A percentile compares a stretch with the other conserved stretches of the same genome.
Conservation (phyloP, 1,140 invertebrate genomes). For the Pseudomyrmex cubaensis region DNA sequence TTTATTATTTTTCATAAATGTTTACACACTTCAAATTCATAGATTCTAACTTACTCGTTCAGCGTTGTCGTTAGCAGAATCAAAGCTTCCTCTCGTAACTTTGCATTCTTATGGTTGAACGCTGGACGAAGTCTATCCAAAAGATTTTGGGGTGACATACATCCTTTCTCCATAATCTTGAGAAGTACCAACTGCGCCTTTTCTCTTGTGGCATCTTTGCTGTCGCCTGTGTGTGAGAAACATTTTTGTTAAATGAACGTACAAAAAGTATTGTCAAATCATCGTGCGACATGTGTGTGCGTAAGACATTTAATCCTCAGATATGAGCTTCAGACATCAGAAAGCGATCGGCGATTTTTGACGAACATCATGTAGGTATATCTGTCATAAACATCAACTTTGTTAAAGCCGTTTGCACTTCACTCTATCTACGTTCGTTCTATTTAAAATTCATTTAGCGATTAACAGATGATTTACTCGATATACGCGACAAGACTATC, state of each 20-base stretch:
- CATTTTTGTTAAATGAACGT: background rate
- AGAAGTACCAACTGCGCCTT: constrained; percentile 92
- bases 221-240: constrained; percentile 87
- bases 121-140: constrained; percentile 91
- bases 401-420: constrained; percentile 52
- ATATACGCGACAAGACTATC: background rate
- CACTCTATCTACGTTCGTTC: constrained; percentile 41
- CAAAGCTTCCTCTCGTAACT: constrained; percentile 93
- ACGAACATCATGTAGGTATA: constrained; percentile 60
- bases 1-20: background rate
- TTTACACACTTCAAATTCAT: background rate
- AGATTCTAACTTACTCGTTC: constrained; percentile 89
- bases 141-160: constrained; percentile 91
- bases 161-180: constrained; percentile 92
- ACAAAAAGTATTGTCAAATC: background rate
- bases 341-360: constrained; percentile 38
- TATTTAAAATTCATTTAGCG: constrained; percentile 38
- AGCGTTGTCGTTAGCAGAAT: constrained; percentile 92
- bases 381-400: constrained; percentile 63
- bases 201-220: constrained; percentile 93
- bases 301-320: background rate
- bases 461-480: constrained; percentile 56
- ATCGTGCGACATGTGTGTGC: background rate
- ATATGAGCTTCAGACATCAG: constrained; percentile 16
- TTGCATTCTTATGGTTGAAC: constrained; percentile 94